Base-by-base conservation (phyloP, 2,888 invertebrate genomes). In the Lucinisca nassula region DNA sequence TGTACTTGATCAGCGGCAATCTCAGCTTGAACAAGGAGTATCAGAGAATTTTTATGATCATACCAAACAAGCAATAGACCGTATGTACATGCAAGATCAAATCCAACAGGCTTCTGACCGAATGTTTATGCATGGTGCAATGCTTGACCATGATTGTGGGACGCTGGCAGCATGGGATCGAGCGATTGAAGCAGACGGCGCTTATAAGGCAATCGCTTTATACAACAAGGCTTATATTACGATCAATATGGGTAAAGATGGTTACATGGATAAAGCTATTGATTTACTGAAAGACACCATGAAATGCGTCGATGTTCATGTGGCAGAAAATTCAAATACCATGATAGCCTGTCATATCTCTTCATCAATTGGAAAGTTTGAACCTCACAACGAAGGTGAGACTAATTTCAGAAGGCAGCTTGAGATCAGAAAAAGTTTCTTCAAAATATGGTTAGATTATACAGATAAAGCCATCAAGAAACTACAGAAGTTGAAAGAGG, bases 321-420 rank as follows among this genome's bases (percentile, higher is more conserved):
- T 67, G 3, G 67, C 35, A 10, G 67, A 67, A 21, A 67, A 67
- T 67, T 32, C 67, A 67, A 67, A 67, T 35, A 67, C 67, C 1
- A 67, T 67, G 67, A 67, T 67, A 35, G 67, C 67, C 10, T 67
- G 67, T 67, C 67, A 67, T 21, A 67, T 67, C 12, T 67, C 67
- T 2, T 35, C 67, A 12, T 32, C 67, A 67, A 67, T 12, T 67
- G 67, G 67, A 67, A 32, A 67, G 24, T 67, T 67, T 67, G 35
- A 32, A 21, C 35, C 67, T 12, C 67, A 67, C 17, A 67, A 67
- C 35, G 12, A 67, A 21, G 67, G 67, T 32, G 67, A 67, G 35
- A 67, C 67, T 1, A 67, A 67, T 21, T 67, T 67, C 17, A 67
- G 35, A 67, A 3, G 67, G 1, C 67, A 67, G 67, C 35, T 67